Base-by-base conservation (phyloP, 2,797 vertebrate species). In the Argentina silus region DNA sequence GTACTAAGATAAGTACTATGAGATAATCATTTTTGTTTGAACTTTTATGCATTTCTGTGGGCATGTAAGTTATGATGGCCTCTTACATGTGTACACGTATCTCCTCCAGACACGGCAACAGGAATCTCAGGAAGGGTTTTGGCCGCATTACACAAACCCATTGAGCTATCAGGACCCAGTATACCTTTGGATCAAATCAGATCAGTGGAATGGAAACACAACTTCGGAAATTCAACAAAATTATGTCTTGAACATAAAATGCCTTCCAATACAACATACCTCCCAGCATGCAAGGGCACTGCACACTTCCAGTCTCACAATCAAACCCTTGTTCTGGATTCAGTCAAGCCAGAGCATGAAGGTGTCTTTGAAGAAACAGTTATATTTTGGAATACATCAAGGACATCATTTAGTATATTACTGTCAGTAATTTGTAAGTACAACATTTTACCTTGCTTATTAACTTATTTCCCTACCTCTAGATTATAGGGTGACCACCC, bases 351-450 rank as follows among this genome's bases (percentile, higher is more conserved):
- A 51, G 2, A 81, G 7, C 72, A 80, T 79, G 75, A 75, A 72
- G 84, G 76, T 23, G 7, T 69, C 48, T 84, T 79, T 73, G 47
- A 8, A 17, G 68, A 81, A 69, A 66, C 0, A 11, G 14, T 70
- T 17, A 0, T 67, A 17, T 6, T 0, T 45, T 6, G 2, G 56
- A 70, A 75, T 11, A 0, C 0, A 5, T 5, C 5, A 1, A 0
- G 0, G 5, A n/a, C 4, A 27, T 0, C 0, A 6, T 19, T 27
- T 43, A 64, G 42, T 43, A n/a, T 77, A 14, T 71, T 53, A 3
- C 61, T 88, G 63, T 47, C 21, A 15, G 21, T 88, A 8, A 50
- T 59, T 14, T 10, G 86, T 88, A 78, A 86, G 86, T 85, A 15
- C 50, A 36, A 36, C 50, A 66, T 17, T 3, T 17, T 15, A 19